phyloP scores from a whole-genome alignment of 2,888 invertebrate species.

The Trichogramma evanescens region DNA sequence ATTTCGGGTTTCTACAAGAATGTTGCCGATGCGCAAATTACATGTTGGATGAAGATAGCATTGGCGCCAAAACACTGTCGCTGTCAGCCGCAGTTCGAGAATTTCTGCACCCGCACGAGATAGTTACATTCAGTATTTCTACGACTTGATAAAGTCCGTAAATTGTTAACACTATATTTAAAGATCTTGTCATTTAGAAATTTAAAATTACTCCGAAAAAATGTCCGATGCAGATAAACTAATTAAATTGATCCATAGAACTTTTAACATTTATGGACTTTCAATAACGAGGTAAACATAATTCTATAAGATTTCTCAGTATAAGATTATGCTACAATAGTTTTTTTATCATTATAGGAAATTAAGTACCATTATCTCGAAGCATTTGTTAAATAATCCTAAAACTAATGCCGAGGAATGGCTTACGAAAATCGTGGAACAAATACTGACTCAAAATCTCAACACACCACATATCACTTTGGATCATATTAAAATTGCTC shows the following conservation, averaged over 20 bases:
- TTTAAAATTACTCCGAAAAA: too few relatives aligned
- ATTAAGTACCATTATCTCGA: constrained; percentile 64
- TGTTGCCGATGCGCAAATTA: too few relatives aligned
- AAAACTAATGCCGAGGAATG: constrained; percentile 59
- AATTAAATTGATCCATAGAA: constrained; percentile 56
- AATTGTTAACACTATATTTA: not conserved
- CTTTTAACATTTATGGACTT: constrained; percentile 72
- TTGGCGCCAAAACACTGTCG: too few relatives aligned
- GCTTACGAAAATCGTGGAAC: constrained; percentile 69
- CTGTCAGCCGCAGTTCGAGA: too few relatives aligned
- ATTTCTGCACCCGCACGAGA: too few relatives aligned
- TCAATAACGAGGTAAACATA: constrained; percentile 55
- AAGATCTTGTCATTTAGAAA: not conserved
- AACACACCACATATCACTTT: constrained; percentile 66
- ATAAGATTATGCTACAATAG: not conserved
- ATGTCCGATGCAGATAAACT: constrained; percentile 15
- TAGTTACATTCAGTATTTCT: too few relatives aligned
- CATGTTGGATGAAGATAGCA: too few relatives aligned
- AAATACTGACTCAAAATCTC: constrained; percentile 71
- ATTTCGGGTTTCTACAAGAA: too few relatives aligned
- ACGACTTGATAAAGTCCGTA: too few relatives aligned
- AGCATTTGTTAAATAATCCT: constrained; percentile 59
- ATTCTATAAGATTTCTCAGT: not conserved
- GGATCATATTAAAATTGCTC: constrained; percentile 65
- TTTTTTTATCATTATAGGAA: constrained; percentile 51